Percentiles rank a stretch among this genome's conserved stretches.
These are phyloP conservation scores for Macquaria australasica DNA, from an alignment of 2,113 vertebrate species.

Conservation along the genomic window DNA sequence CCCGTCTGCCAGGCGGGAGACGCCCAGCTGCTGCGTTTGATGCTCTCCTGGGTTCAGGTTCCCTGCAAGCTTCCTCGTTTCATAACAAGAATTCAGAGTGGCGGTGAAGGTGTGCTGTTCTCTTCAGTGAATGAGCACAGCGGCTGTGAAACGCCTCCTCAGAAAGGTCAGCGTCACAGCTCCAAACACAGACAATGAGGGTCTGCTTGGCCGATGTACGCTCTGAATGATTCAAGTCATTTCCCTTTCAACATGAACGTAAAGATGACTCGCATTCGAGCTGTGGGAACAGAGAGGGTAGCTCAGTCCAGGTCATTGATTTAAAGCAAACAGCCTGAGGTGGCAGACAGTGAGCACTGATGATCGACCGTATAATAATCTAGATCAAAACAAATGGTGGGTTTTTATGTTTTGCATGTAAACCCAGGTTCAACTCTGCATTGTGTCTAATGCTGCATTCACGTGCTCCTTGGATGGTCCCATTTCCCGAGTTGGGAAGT, in stretches of 20 bases:
- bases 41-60: background rate
- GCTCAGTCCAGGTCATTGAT: background rate
- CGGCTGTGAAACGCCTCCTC: background rate
- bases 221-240: constrained; percentile 19
- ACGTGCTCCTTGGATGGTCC: too few species aligned
- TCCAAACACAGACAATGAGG: constrained; percentile 14
- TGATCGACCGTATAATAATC: background rate
- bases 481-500: too few species aligned
- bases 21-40: background rate
- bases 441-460: background rate
- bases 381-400: background rate
- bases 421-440: background rate
- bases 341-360: background rate
- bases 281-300: background rate
- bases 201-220: background rate
- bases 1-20: constrained; percentile 25
- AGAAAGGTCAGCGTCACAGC: background rate
- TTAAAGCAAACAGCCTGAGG: background rate
- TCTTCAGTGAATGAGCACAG: background rate
- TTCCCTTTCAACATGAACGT: background rate
- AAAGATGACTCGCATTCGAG: background rate
- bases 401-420: too few species aligned
- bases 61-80: background rate
- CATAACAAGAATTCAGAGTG: background rate
- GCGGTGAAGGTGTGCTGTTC: background rate